Evolutionary conservation across 2,888 invertebrate species (phyloP).

Genomic region (Pristionchus arcanus): DNA sequence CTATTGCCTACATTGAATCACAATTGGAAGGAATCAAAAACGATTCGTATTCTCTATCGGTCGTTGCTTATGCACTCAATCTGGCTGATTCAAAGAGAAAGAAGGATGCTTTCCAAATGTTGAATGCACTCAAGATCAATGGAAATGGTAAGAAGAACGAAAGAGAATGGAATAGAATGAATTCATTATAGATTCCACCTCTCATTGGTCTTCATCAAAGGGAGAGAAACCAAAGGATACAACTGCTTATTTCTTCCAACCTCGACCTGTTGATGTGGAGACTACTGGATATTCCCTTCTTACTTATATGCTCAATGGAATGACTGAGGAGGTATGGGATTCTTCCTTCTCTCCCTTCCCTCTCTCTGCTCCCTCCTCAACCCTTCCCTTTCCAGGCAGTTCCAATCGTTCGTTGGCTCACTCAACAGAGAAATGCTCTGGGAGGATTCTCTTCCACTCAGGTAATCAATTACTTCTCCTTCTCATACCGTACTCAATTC

Average conservation of each 20-base stretch:
- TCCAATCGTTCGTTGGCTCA: slow-evolving; percentile 87
- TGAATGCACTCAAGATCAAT: slow-evolving; percentile 67
- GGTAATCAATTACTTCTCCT: slow-evolving; percentile 74
- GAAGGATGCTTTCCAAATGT: slow-evolving; percentile 67
- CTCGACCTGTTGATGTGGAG: slow-evolving; percentile 88
- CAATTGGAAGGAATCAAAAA: slow-evolving; percentile 48
- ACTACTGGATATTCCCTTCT: slow-evolving; percentile 92
- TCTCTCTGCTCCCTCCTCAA: not conserved
- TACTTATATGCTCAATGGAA: slow-evolving; percentile 83
- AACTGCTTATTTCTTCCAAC: slow-evolving; percentile 80
- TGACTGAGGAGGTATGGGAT: slow-evolving; percentile 70
- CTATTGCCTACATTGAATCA: slow-evolving; percentile 38
- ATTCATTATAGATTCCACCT: slow-evolving; percentile 61
- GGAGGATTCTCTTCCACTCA: slow-evolving; percentile 88
- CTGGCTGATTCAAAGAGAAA: slow-evolving; percentile 83
- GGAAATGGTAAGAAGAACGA: slow-evolving; percentile 58
- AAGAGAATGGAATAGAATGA: not conserved
- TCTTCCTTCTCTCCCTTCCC: no score
- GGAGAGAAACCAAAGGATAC: slow-evolving; percentile 70
- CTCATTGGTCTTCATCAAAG: slow-evolving; percentile 79
- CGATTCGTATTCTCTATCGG: slow-evolving; percentile 86
- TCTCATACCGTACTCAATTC: slow-evolving; percentile 19
- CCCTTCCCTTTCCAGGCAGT: slow-evolving; percentile 75
- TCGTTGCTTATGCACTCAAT: slow-evolving; percentile 88
- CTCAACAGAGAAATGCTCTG: slow-evolving; percentile 85